A percentile compares a stretch with the other conserved stretches of the same genome.
phyloP scores from a whole-genome alignment of 64 coral and sea anemone genomes.

The Porites lutea region DNA sequence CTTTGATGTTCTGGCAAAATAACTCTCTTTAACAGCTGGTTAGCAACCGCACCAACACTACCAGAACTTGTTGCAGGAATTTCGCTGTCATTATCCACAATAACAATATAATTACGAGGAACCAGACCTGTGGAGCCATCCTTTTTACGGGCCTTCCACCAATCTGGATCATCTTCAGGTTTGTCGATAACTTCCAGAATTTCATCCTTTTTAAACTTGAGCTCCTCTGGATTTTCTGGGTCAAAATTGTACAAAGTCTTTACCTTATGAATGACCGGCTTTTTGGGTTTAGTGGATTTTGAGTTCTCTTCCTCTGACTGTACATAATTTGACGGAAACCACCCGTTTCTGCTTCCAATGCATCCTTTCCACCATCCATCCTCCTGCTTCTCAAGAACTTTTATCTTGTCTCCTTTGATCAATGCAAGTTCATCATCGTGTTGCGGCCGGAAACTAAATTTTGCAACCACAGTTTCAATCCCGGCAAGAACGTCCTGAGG shows the following conservation, averaged over 20 bases:
- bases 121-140: constrained; percentile 88
- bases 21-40: constrained; percentile 3
- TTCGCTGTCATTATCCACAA: constrained; percentile 59
- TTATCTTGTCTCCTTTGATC: constrained; percentile 82
- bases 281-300: constrained; percentile 1
- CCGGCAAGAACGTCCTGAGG: constrained; percentile 9
- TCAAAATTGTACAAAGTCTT: constrained; percentile 88
- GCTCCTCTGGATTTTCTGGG: constrained; percentile 78
- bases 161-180: constrained; percentile 91
- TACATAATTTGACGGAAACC: constrained; percentile 98
- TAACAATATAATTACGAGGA: constrained; percentile 96
- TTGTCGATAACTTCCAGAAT: constrained; percentile 88
- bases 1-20: constrained; percentile 31
- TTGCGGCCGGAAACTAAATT: constrained; percentile 88
- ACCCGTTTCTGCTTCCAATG: constrained; percentile 65
- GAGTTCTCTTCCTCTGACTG: constrained; percentile 59
- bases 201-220: constrained; percentile 94
- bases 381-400: constrained; percentile 93
- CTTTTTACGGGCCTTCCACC: constrained; percentile 87
- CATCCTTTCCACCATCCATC: constrained; percentile 99
- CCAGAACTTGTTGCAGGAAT: constrained; percentile 24
- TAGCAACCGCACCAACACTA: constrained; percentile 19
- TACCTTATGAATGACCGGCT: constrained; percentile 70
- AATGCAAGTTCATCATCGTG: constrained; percentile 91
- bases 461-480: constrained; percentile 69